Evolutionary conservation across 2,888 invertebrate species (phyloP), one percentile per base, ranked within the genome.

Genomic region (Epistrophella euchroma): DNA sequence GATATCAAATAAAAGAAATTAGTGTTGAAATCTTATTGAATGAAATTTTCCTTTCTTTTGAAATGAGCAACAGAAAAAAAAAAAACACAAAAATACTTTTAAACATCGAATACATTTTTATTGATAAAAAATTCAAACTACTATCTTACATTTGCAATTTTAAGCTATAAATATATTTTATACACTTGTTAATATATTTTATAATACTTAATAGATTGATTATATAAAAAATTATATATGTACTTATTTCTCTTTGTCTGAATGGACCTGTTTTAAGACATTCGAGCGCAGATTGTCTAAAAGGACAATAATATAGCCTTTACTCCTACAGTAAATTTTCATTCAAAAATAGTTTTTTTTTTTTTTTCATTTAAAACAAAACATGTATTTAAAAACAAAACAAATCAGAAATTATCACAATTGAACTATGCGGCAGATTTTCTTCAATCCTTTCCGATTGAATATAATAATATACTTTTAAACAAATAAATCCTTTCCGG

Each of bases 251-350:
- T 62, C 40, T 73, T 80, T 19, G 60, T 81, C 47, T 68, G 72
- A 80, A 72, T 80, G 72, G 80, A 68, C 85, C 71, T 66, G 22
- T 56, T 73, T 71, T 56, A 47, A 75, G 58, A 75, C 60, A 70
- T 73, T 45, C 43, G 28, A 81, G 64, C 68, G 52, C 77, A 81
- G 73, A 74, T 86, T 86, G 86, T 77, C 77, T 81, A 86, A 86
- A 86, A 82, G 77, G 77, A 86, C 81, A 78, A 75, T 52, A 25
- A 32, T 22, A 64, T 73, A 74, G 50, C 77, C 66, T 78, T 74
- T 86, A 64, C 70, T 60, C 66, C 87, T 87, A 87, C 87, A 87
- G 87, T 87, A 87, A 83, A 87, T 75, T 55, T 82, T 71, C 25
- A 60, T 71, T 87, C 74, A 75, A 87, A 87, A 87, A 87, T 87